These are phyloP conservation scores for Hydrochoerus hydrochaeris DNA, from an alignment of 2,113 vertebrate species.

Conservation along the genomic window DNA sequence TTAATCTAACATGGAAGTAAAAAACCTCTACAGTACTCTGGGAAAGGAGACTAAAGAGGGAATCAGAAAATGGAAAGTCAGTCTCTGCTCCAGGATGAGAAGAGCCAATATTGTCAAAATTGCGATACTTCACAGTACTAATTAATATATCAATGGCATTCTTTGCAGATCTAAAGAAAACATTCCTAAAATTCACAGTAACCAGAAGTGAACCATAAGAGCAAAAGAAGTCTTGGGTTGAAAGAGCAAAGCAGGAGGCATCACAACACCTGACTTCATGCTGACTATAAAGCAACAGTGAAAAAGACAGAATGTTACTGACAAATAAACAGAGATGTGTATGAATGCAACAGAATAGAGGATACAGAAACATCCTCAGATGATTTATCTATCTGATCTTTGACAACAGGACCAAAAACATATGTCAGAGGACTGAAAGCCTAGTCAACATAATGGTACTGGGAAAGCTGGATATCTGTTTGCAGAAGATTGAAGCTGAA, in stretches of 20 bases:
- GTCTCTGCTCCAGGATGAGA: background rate
- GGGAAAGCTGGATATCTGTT: background rate
- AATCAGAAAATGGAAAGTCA: background rate
- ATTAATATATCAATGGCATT: background rate
- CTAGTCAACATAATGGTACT: background rate
- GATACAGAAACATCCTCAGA: background rate
- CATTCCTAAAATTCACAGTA: background rate
- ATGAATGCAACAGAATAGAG: background rate
- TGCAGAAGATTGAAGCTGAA: background rate
- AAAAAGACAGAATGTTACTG: background rate
- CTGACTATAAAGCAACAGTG: background rate
- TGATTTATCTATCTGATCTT: background rate
- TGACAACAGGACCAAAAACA: background rate
- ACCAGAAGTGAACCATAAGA: background rate
- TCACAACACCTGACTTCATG: background rate
- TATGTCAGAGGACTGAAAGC: background rate
- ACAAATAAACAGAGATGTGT: background rate
- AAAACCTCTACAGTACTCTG: background rate
- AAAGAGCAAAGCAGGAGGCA: background rate
- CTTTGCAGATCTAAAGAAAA: background rate
- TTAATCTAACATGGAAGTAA: background rate
- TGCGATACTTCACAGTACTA: background rate
- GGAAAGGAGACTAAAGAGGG: background rate
- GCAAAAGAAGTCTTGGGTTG: background rate
- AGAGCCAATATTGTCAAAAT: background rate